Conservation (phyloP, 2,888 invertebrate species). For the Nemapogon koenigi region DNA sequence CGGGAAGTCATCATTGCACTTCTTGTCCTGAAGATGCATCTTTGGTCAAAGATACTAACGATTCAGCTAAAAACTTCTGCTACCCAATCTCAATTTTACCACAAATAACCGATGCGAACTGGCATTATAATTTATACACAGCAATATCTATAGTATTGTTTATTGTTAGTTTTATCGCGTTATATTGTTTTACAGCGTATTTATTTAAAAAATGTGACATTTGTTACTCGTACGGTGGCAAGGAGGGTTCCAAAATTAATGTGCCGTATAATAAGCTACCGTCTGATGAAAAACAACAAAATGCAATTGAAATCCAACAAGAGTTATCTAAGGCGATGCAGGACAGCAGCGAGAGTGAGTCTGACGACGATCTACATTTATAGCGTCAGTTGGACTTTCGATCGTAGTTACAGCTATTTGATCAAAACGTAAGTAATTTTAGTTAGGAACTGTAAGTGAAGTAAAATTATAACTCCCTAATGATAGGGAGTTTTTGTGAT, state of each 20-base stretch:
- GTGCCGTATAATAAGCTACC: constrained; percentile 47
- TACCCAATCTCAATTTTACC: constrained; percentile 52
- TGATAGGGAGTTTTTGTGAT: constrained; percentile 43
- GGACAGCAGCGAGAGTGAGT: constrained; percentile 42
- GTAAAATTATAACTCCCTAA: too few relatives aligned
- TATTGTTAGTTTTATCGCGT: constrained; percentile 27
- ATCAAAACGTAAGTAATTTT: constrained; percentile 5
- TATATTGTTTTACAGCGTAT: constrained; percentile 32
- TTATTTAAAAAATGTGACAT: constrained; percentile 28
- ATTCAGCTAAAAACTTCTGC: constrained; percentile 50
- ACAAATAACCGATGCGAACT: constrained; percentile 43
- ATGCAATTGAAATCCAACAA: constrained; percentile 44
- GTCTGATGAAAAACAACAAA: constrained; percentile 42
- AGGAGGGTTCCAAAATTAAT: constrained; percentile 36
- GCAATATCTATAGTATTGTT: constrained; percentile 39
- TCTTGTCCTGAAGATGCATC: constrained; percentile 72
- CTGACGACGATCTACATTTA: constrained; percentile 48
- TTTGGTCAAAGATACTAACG: constrained; percentile 45
- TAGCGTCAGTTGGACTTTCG: constrained; percentile 25
- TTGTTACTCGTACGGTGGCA: constrained; percentile 24
- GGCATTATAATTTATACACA: constrained; percentile 51
- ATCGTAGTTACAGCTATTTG: constrained; percentile 2
- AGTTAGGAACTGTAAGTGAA: too few relatives aligned
- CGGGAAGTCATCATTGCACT: constrained; percentile 72
- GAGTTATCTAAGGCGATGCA: constrained; percentile 49